Percentiles rank a stretch among this genome's conserved stretches.
Conservation (phyloP, 2,113 vertebrate species). For the Gallinago undulata region DNA sequence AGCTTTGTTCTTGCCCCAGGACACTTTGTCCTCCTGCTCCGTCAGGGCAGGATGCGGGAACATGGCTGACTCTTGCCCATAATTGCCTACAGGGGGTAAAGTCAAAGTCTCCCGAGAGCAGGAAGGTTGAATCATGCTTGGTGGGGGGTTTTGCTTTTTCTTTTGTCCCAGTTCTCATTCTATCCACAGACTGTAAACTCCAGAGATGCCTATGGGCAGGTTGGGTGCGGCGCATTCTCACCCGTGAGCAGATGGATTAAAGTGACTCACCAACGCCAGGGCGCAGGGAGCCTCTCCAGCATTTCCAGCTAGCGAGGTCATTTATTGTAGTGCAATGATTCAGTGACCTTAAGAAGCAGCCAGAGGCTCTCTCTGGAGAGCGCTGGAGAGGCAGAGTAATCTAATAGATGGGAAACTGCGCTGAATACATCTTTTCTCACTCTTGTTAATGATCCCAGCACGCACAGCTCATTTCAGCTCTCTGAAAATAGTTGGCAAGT, state of each 20-base stretch:
- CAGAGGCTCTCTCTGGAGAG: constrained; percentile 21
- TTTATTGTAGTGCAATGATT: constrained; percentile 10
- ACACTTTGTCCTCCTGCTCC: neutral
- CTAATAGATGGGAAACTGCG: neutral
- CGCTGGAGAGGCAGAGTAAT: neutral
- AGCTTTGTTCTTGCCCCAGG: constrained; percentile 14
- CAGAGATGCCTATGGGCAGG: neutral
- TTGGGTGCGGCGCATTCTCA: neutral
- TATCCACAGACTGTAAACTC: neutral
- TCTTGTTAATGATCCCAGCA: neutral
- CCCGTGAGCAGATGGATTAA: neutral
- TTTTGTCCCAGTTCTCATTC: neutral
- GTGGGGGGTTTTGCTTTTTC: neutral
- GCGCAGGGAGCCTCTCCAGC: neutral
- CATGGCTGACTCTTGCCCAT: neutral
- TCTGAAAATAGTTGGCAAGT: neutral
- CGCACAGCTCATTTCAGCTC: neutral
- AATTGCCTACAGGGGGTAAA: neutral
- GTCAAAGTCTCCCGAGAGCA: neutral
- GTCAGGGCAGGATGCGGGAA: fast-evolving
- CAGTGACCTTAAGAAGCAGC: constrained; percentile 35
- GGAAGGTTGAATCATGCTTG: neutral
- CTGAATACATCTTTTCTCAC: neutral
- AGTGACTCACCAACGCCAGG: neutral
- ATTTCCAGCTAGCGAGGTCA: neutral